A percentile compares a stretch with the other conserved stretches of the same genome.
These are phyloP conservation scores for Actenoides lindsayi DNA, from an alignment of 2,113 vertebrate species.

Conservation along the genomic window DNA sequence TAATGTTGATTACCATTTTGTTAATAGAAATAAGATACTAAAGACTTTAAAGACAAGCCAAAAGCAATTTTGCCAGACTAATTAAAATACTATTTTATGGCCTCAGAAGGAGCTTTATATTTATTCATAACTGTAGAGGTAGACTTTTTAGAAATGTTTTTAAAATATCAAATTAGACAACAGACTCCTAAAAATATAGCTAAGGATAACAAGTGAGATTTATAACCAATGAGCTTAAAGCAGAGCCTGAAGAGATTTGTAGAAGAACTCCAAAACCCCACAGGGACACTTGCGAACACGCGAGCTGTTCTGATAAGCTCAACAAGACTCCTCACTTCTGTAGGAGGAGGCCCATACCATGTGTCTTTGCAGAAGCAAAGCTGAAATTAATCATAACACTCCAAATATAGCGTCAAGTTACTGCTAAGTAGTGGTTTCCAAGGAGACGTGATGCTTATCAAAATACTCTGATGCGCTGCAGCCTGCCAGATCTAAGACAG, in stretches of 20 bases:
- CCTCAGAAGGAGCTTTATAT: slow-evolving; percentile 74
- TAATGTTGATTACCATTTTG: slow-evolving; percentile 82
- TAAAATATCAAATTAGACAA: slow-evolving; percentile 43
- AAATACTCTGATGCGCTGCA: slow-evolving; percentile 21
- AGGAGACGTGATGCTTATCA: slow-evolving; percentile 63
- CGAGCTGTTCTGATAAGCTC: slow-evolving; percentile 49
- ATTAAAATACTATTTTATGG: slow-evolving; percentile 76
- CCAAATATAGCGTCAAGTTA: slow-evolving; percentile 42
- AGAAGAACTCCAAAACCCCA: not conserved
- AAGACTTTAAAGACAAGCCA: slow-evolving; percentile 75
- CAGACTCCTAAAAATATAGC: slow-evolving; percentile 25
- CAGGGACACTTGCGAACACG: not conserved
- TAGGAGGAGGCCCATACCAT: slow-evolving; percentile 26
- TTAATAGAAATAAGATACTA: slow-evolving; percentile 80
- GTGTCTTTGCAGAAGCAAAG: slow-evolving; percentile 50
- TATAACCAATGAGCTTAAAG: slow-evolving; percentile 16
- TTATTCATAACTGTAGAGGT: slow-evolving; percentile 51
- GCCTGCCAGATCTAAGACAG: slow-evolving; percentile 25
- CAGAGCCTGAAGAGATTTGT: slow-evolving; percentile 4
- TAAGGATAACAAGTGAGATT: slow-evolving; percentile 24
- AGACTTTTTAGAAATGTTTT: slow-evolving; percentile 54
- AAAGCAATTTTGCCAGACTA: slow-evolving; percentile 79
- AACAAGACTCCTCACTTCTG: slow-evolving; percentile 42
- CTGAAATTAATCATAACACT: slow-evolving; percentile 67
- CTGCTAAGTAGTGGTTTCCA: slow-evolving; percentile 69